Evolutionary conservation across 37 sponge, comb jelly and placozoan genomes (phyloP).

Genomic region (Agelas oroides): DNA sequence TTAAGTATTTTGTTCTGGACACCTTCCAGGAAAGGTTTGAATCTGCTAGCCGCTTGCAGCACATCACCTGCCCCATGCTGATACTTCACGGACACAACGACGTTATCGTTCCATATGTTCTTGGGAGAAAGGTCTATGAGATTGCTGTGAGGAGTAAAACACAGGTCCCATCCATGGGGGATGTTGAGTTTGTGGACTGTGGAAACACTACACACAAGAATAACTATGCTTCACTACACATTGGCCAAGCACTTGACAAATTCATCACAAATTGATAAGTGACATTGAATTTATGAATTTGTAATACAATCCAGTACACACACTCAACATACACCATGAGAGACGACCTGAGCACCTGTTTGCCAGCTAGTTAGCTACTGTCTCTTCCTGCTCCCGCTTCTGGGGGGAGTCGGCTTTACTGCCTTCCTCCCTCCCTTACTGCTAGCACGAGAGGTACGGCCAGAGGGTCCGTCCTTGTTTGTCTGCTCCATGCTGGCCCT

Average conservation of each 20-base stretch:
- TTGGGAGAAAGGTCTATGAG: slow-evolving; percentile 62
- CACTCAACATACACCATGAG: too few relatives aligned
- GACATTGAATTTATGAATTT: background rate
- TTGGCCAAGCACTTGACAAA: slow-evolving; percentile 31
- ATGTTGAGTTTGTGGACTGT: slow-evolving; percentile 66
- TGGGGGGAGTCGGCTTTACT: background rate
- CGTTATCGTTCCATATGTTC: slow-evolving; percentile 63
- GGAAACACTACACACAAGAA: slow-evolving; percentile 61
- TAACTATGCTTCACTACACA: slow-evolving; percentile 41
- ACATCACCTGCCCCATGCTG: slow-evolving; percentile 66
- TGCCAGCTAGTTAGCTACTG: background rate
- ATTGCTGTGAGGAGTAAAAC: slow-evolving; percentile 25
- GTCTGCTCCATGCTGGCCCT: slow-evolving; percentile 9
- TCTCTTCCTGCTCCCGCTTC: background rate
- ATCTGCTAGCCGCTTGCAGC: slow-evolving; percentile 32
- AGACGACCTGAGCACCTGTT: too few relatives aligned
- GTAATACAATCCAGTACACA: too few relatives aligned
- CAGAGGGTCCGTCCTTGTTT: too few relatives aligned
- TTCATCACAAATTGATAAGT: too few relatives aligned
- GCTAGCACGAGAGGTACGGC: background rate
- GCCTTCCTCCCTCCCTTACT: background rate
- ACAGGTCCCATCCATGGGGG: background rate
- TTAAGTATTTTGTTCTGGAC: slow-evolving; percentile 44
- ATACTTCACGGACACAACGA: slow-evolving; percentile 76
- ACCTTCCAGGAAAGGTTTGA: slow-evolving; percentile 57